phyloP scores from a whole-genome alignment of 2,113 vertebrate species.

The Bettongia penicillata region DNA sequence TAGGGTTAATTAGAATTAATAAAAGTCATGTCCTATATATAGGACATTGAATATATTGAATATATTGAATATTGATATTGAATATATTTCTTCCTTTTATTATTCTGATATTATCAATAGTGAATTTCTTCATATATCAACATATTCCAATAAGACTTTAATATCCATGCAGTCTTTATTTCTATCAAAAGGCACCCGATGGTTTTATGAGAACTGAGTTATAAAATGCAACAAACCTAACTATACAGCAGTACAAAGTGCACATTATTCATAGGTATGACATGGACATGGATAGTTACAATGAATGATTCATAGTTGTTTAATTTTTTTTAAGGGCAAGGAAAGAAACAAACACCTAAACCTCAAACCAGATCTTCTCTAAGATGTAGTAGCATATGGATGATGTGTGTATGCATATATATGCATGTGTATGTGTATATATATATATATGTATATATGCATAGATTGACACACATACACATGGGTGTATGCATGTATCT shows the following conservation, averaged over 20 bases:
- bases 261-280: neutral
- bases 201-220: conserved; percentile 32
- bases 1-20: conserved; percentile 14
- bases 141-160: neutral
- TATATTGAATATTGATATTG: no score
- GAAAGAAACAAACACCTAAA: neutral
- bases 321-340: neutral
- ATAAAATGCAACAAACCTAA: neutral
- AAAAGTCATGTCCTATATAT: neutral
- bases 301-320: neutral
- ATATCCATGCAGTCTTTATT: neutral
- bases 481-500: no score
- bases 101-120: neutral
- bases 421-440: neutral
- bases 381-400: neutral
- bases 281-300: neutral
- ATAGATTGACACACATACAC: no score
- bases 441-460: no score
- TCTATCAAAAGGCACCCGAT: neutral
- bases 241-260: neutral
- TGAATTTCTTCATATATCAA: conserved; percentile 19
- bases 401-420: neutral
- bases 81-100: neutral
- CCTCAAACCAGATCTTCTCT: neutral
- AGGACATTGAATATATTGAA: neutral